phyloP scores from a whole-genome alignment of 2,797 vertebrate species.

The Acomys russatus region DNA sequence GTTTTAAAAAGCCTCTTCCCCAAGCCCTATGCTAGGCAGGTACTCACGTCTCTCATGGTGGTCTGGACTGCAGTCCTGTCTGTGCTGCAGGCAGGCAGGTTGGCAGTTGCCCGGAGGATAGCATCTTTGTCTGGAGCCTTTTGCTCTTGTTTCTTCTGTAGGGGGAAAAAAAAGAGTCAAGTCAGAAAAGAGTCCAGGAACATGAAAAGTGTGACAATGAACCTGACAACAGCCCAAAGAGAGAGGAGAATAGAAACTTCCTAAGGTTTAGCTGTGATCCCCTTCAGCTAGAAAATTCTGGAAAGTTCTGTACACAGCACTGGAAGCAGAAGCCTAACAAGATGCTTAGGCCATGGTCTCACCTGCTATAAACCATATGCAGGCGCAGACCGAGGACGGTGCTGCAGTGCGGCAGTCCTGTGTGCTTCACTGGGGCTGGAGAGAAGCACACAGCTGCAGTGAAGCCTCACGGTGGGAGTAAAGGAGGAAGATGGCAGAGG shows the following conservation, averaged over 20 bases:
- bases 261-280: accelerated
- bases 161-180: neutral
- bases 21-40: neutral
- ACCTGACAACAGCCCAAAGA: accelerated
- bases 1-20: neutral
- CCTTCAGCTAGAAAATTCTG: neutral
- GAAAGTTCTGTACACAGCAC: neutral
- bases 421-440: accelerated
- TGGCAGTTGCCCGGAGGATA: constrained; percentile 95
- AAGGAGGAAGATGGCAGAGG: neutral
- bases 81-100: constrained; percentile 91
- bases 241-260: accelerated
- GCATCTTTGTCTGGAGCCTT: constrained; percentile 98
- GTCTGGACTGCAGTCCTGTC: constrained; percentile 95
- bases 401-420: accelerated
- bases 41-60: constrained; percentile 96
- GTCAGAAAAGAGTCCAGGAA: neutral
- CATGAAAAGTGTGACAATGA: accelerated
- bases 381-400: accelerated
- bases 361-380: accelerated
- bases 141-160: constrained; percentile 97
- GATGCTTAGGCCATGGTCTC: accelerated
- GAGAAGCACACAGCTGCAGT: neutral
- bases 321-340: neutral
- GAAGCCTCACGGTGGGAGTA: neutral